Conservation (phyloP, 2,113 vertebrate species). For the Chascanopsetta lugubris region DNA sequence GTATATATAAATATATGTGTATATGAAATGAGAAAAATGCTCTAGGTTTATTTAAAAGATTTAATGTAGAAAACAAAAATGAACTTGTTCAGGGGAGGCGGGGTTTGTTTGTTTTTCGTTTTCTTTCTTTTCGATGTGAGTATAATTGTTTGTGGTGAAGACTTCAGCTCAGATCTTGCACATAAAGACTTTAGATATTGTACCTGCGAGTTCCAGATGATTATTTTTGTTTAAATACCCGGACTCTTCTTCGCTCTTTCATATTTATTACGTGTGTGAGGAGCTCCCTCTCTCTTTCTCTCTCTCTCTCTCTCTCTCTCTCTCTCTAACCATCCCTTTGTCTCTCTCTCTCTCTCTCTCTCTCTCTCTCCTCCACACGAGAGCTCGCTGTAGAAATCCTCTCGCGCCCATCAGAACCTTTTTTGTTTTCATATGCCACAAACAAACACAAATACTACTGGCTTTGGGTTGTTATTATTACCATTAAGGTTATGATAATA, state of each 20-base stretch:
- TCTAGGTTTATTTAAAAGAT: conserved; percentile 83
- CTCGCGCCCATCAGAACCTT: conserved; percentile 41
- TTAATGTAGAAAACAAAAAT: conserved; percentile 70
- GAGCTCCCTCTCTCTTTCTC: conserved; percentile 32
- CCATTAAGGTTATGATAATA: conserved; percentile 72
- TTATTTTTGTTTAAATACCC: conserved; percentile 77
- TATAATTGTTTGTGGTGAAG: conserved; percentile 80
- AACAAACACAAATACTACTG: conserved; percentile 74
- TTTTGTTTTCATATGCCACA: conserved; percentile 63
- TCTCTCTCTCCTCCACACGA: conserved; percentile 33
- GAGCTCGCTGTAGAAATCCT: conserved; percentile 59
- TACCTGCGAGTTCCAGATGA: conserved; percentile 79
- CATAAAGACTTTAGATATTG: conserved; percentile 86
- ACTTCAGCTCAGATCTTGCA: conserved; percentile 82
- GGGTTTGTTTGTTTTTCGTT: no score
- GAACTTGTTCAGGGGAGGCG: conserved; percentile 42
- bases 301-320: conserved; percentile 1
- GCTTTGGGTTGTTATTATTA: conserved; percentile 77
- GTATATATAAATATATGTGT: conserved; percentile 81
- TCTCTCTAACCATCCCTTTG: conserved; percentile 32
- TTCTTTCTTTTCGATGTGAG: conserved; percentile 62
- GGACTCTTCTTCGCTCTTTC: conserved; percentile 79
- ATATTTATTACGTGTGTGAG: conserved; percentile 81
- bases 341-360: conserved; percentile 3
- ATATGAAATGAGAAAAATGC: conserved; percentile 80